These are phyloP conservation scores for Pangasius macronema DNA, from an alignment of 2,797 vertebrate genomes.

Conservation along the genomic window DNA sequence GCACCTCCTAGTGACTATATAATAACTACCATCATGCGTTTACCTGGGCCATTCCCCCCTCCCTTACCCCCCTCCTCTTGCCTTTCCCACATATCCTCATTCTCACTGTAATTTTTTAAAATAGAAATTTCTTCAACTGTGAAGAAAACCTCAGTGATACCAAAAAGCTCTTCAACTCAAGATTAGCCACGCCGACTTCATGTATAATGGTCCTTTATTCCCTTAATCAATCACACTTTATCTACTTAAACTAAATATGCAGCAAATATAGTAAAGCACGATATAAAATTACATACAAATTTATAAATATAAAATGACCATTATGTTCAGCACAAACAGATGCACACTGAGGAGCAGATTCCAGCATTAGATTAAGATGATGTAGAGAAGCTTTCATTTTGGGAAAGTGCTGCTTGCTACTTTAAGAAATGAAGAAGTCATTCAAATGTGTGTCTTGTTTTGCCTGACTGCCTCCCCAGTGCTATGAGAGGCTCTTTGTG, in stretches of 20 bases:
- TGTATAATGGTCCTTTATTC: neutral
- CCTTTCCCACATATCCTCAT: neutral
- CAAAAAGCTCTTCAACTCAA: neutral
- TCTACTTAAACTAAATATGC: neutral
- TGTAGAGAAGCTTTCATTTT: conserved; percentile 14
- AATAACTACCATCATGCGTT: no score
- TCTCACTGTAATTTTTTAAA: no score
- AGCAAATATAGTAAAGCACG: neutral
- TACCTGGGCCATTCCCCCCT: no score
- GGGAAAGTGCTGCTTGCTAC: conserved; percentile 1
- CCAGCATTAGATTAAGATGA: neutral
- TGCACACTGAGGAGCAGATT: neutral
- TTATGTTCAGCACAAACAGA: neutral
- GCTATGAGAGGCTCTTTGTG: conserved; percentile 55
- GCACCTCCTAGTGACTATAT: neutral
- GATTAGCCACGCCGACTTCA: neutral
- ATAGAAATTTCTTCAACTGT: no score
- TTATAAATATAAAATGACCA: neutral
- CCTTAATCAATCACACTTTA: neutral
- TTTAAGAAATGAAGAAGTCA: conserved; percentile 48
- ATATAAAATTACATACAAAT: neutral
- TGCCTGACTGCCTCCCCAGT: conserved; percentile 29
- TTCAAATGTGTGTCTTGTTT: conserved; percentile 54
- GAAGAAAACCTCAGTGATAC: neutral
- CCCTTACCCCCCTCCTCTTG: no score